Evolutionary conservation across 2,888 invertebrate species (phyloP).

Genomic region (Girardia tigrina): DNA sequence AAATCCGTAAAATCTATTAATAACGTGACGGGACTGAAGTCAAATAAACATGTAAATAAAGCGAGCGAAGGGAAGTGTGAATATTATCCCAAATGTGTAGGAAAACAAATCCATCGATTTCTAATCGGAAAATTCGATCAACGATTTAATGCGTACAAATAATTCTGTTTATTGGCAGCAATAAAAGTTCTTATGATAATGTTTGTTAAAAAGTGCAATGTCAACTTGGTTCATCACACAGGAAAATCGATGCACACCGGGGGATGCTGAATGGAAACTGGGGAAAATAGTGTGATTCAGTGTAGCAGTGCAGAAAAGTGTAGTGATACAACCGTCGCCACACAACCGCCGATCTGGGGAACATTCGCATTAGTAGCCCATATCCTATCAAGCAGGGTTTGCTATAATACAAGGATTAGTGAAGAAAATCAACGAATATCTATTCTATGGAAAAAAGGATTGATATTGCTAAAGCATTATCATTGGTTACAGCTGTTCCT

Average conservation of each 20-base stretch:
- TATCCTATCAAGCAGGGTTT: too few species aligned
- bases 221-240: slow-evolving; percentile 15
- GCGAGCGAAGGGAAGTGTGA: too few species aligned
- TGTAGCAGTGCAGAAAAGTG: slow-evolving; percentile 16
- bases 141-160: background rate
- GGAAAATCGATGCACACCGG: background rate
- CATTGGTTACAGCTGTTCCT: slow-evolving; percentile 3
- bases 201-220: slow-evolving; percentile 23
- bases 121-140: background rate
- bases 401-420: too few species aligned
- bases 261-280: background rate
- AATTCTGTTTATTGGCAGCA: slow-evolving; percentile 19
- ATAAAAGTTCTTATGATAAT: slow-evolving; percentile 18
- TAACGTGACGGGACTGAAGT: too few species aligned
- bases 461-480: slow-evolving; percentile 1
- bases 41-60: too few species aligned
- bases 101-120: slow-evolving; percentile 16
- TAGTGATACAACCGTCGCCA: background rate
- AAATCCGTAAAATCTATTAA: too few species aligned
- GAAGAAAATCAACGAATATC: too few species aligned
- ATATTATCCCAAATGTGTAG: slow-evolving; percentile 14
- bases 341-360: too few species aligned
- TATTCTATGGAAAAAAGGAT: too few species aligned
- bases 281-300: slow-evolving; percentile 7
- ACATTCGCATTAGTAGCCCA: too few species aligned